A percentile compares a stretch with the other conserved stretches of the same genome.
Conservation (phyloP, 1,140 invertebrate genomes). For the Lethrus apterus region DNA sequence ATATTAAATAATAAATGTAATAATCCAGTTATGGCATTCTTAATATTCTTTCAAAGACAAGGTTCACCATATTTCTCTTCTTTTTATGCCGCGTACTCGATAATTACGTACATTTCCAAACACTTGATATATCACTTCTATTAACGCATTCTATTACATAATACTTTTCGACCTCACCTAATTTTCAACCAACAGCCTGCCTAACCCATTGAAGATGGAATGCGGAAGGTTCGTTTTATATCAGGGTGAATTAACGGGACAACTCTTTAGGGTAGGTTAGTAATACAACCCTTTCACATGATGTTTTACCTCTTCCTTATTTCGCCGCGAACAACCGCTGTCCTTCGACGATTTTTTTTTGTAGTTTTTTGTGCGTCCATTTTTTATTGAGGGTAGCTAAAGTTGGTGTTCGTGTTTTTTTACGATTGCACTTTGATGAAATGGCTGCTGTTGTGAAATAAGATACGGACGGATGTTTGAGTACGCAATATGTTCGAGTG, state of each 20-base stretch:
- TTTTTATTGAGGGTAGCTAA: not conserved
- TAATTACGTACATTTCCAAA: slow-evolving; percentile 1
- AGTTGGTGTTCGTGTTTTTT: too few species aligned
- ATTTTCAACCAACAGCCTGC: not conserved
- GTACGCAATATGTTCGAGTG: too few species aligned
- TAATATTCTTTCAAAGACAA: slow-evolving; percentile 7
- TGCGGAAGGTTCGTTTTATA: slow-evolving; percentile 25
- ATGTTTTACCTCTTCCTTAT: slow-evolving; percentile 17
- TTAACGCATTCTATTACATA: not conserved
- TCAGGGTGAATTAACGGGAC: slow-evolving; percentile 27
- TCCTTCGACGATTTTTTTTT: slow-evolving; percentile 20
- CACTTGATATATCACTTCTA: not conserved
- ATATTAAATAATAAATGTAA: slow-evolving; percentile 12
- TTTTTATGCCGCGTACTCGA: too few species aligned
- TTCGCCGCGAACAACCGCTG: slow-evolving; percentile 13
- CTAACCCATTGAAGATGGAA: slow-evolving; percentile 27
- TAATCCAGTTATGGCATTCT: slow-evolving; percentile 6
- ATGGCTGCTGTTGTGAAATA: too few species aligned
- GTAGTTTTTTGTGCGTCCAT: slow-evolving; percentile 18
- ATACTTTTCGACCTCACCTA: slow-evolving; percentile 4
- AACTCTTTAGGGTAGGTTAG: slow-evolving; percentile 26
- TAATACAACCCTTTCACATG: slow-evolving; percentile 20
- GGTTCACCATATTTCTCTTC: too few species aligned
- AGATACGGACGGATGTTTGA: too few species aligned
- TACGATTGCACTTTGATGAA: too few species aligned